These are phyloP conservation scores for Oreochromis spilurus DNA, from an alignment of 2,113 vertebrate species.

Conservation along the genomic window DNA sequence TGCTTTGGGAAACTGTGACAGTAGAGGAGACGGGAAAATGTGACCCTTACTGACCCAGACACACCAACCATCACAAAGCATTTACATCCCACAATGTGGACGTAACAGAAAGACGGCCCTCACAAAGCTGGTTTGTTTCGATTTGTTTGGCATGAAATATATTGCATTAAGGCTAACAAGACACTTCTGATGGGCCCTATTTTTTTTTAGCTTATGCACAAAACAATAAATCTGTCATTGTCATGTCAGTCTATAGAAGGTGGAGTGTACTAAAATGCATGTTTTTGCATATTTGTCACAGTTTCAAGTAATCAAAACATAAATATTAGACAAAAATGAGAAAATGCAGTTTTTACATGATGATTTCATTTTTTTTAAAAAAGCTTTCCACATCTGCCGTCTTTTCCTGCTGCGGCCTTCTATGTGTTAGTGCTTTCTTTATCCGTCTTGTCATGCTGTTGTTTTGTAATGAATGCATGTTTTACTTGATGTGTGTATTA, in stretches of 20 bases:
- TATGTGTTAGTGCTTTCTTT: neutral
- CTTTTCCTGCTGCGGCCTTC: fast-evolving
- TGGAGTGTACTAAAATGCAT: neutral
- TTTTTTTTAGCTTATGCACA: neutral
- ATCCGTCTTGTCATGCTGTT: neutral
- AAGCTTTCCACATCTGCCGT: neutral
- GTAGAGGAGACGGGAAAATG: neutral
- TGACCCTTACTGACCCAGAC: neutral
- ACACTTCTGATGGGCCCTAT: neutral
- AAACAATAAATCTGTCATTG: neutral
- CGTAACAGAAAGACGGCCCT: neutral
- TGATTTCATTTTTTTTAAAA: fast-evolving
- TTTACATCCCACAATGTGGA: neutral
- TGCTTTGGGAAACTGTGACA: neutral
- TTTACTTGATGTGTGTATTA: neutral
- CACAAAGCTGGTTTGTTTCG: neutral
- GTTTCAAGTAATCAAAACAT: neutral
- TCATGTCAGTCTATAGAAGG: fast-evolving
- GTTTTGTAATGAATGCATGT: neutral
- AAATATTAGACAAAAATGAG: neutral
- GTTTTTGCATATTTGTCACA: neutral
- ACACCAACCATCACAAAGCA: neutral
- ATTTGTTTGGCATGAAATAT: neutral
- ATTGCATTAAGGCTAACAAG: neutral
- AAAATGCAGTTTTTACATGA: neutral